phyloP scores from a whole-genome alignment of 1,140 invertebrate species.

The Sitophilus oryzae region DNA sequence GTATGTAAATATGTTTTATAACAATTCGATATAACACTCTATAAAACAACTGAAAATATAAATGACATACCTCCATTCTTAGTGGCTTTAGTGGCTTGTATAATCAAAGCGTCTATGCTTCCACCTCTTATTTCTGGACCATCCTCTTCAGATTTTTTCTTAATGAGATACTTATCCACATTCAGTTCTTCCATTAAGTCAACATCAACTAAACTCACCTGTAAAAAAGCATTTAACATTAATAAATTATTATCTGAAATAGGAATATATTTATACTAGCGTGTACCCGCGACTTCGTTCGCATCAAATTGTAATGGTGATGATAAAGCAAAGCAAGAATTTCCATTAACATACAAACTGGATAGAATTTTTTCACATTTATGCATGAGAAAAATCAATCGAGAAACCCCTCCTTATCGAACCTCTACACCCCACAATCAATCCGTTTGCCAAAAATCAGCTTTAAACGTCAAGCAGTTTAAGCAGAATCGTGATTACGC shows the following conservation, averaged over 20 bases:
- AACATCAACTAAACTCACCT: constrained; percentile 28
- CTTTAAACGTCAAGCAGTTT: too few species aligned
- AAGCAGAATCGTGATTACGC: too few species aligned
- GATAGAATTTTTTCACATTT: too few species aligned
- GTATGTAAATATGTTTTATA: constrained; percentile 22
- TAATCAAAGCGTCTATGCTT: constrained; percentile 83
- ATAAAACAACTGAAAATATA: constrained; percentile 2
- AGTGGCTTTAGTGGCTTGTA: constrained; percentile 86
- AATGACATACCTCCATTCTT: constrained; percentile 62
- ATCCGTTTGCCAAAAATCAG: too few species aligned
- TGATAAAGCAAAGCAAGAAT: too few species aligned
- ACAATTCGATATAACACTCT: constrained; percentile 1
- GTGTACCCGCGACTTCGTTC: too few species aligned
- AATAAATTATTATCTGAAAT: constrained; percentile 5
- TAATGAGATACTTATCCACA: constrained; percentile 68
- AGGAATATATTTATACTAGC: too few species aligned
- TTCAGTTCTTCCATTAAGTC: constrained; percentile 72
- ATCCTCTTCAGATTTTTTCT: constrained; percentile 73
- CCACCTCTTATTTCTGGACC: constrained; percentile 86
- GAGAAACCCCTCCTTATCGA: too few species aligned
- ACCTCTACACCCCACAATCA: too few species aligned
- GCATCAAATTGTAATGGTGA: too few species aligned
- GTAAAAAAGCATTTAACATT: constrained; percentile 5
- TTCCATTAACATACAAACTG: too few species aligned
- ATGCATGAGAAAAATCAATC: too few species aligned